phyloP scores from a whole-genome alignment of 37 sponge, comb jelly and placozoan genomes.

The Diacarnus erythraeanus region DNA sequence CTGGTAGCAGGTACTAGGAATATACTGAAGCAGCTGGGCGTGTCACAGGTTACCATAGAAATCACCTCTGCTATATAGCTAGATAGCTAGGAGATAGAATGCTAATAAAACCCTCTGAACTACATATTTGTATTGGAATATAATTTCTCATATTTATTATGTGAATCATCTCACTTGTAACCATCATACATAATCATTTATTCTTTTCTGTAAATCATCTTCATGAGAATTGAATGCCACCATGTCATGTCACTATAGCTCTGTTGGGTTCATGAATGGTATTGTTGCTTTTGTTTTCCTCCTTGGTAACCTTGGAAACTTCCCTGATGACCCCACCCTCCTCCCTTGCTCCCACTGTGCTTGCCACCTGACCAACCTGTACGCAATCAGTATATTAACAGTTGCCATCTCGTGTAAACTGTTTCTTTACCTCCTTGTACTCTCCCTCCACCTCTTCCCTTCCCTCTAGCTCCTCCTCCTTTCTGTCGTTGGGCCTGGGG shows the following conservation, averaged over 20 bases:
- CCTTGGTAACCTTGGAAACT: neutral
- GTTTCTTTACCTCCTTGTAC: constrained; percentile 70
- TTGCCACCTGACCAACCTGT: constrained; percentile 48
- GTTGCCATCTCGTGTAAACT: neutral
- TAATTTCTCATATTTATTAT: too few species aligned
- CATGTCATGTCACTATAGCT: neutral
- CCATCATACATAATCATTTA: too few species aligned
- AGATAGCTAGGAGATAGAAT: neutral
- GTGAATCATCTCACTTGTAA: too few species aligned
- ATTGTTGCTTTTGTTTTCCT: constrained; percentile 19
- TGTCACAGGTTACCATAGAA: constrained; percentile 29
- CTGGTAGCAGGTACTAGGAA: constrained; percentile 22
- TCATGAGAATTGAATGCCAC: neutral
- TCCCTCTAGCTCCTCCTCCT: constrained; percentile 44
- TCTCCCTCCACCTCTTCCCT: constrained; percentile 50
- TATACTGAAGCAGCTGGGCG: constrained; percentile 55
- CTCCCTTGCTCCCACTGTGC: constrained; percentile 21
- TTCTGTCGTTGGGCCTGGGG: constrained; percentile 57
- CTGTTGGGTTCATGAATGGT: constrained; percentile 4
- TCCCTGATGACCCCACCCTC: constrained; percentile 24
- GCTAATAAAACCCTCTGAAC: neutral
- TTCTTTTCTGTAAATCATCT: too few species aligned
- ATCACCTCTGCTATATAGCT: constrained; percentile 4
- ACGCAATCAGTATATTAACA: neutral
- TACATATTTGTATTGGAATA: neutral